A percentile compares a stretch with the other conserved stretches of the same genome.
These are phyloP conservation scores for Coptotermes formosanus DNA, from an alignment of 1,140 invertebrate species.

Conservation along the genomic window DNA sequence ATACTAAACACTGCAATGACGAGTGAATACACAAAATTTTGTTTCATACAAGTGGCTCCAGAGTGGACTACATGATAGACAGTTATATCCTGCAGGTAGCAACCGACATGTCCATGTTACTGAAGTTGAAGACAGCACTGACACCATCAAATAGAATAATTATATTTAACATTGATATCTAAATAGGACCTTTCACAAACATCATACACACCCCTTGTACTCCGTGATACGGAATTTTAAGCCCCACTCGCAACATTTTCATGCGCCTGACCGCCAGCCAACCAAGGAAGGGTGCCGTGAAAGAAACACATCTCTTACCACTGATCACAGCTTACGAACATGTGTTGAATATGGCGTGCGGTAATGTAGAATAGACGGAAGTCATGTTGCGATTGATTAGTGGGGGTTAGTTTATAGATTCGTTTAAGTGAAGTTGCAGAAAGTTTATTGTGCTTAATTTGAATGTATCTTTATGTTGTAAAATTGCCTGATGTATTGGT, in stretches of 20 bases:
- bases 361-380: background rate
- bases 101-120: background rate
- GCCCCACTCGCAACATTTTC: conserved; percentile 51
- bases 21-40: background rate
- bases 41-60: background rate
- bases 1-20: too few species aligned
- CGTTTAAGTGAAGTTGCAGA: background rate
- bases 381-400: background rate
- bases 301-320: background rate
- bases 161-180: background rate
- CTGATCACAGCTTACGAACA: background rate
- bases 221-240: conserved; percentile 51
- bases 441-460: too few species aligned
- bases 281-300: conserved; percentile 42
- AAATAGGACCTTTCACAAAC: background rate
- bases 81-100: background rate
- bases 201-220: conserved; percentile 45
- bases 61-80: background rate
- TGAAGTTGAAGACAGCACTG: background rate
- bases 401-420: background rate
- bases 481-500: too few species aligned
- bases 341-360: background rate
- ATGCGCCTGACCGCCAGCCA: conserved; percentile 44
- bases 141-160: background rate
- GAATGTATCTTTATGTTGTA: too few species aligned